A percentile compares a stretch with the other conserved stretches of the same genome.
phyloP scores from a whole-genome alignment of 2,113 vertebrate species.

The Semicossyphus pulcher region DNA sequence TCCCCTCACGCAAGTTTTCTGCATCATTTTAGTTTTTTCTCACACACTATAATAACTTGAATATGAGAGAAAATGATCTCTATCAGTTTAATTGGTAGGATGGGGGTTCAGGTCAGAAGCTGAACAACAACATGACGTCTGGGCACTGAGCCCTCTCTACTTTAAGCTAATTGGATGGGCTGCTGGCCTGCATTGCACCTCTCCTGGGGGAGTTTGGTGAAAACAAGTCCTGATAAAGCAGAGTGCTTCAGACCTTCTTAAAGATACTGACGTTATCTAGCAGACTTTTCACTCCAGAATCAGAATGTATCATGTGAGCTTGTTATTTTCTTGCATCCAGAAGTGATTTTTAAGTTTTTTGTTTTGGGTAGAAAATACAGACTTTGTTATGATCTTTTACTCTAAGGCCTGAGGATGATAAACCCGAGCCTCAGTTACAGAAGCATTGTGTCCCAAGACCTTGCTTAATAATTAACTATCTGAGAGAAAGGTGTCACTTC shows the following conservation, averaged over 20 bases:
- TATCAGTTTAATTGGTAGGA: slow-evolving; percentile 29
- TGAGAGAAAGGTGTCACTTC: slow-evolving; percentile 33
- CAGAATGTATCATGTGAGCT: not conserved
- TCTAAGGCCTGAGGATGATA: not conserved
- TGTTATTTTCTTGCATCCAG: not conserved
- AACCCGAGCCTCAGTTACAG: slow-evolving; percentile 44
- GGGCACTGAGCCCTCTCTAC: slow-evolving; percentile 34
- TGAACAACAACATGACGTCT: slow-evolving; percentile 41
- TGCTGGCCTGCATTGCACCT: slow-evolving; percentile 22
- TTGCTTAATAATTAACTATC: slow-evolving; percentile 77
- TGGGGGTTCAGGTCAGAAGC: slow-evolving; percentile 28
- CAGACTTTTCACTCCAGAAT: slow-evolving; percentile 30
- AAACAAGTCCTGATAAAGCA: slow-evolving; percentile 42
- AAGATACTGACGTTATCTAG: slow-evolving; percentile 22
- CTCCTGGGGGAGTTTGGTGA: slow-evolving; percentile 47
- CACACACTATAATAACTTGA: not conserved
- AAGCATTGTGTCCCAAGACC: slow-evolving; percentile 32
- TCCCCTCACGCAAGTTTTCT: not conserved
- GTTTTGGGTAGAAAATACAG: not conserved
- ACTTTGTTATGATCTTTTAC: slow-evolving; percentile 9
- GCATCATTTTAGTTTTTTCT: not conserved
- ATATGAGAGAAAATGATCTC: not conserved
- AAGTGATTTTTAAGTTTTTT: slow-evolving; percentile 22
- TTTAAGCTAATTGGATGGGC: slow-evolving; percentile 60
- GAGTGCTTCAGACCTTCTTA: not conserved